These are phyloP conservation scores for Coecobrya sp. DNA, from an alignment of 2,888 invertebrate species.

Conservation along the genomic window DNA sequence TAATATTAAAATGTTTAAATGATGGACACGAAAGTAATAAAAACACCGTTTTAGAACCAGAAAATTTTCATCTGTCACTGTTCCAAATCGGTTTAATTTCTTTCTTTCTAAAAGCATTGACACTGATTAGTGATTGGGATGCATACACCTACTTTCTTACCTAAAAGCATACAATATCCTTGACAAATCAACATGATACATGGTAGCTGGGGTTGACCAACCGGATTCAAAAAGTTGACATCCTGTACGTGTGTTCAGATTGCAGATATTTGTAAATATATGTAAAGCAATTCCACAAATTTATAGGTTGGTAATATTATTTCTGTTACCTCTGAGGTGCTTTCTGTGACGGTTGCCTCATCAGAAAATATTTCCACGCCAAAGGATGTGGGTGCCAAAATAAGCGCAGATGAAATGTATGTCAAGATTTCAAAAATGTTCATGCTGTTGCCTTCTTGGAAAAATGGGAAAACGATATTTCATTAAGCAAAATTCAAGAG, in stretches of 20 bases:
- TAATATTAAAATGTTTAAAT: neutral
- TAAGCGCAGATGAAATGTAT: constrained; percentile 2
- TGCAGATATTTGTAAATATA: no score
- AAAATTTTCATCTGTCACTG: constrained; percentile 11
- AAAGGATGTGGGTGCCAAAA: neutral
- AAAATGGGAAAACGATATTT: neutral
- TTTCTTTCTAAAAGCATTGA: constrained; percentile 45
- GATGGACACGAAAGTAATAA: constrained; percentile 61
- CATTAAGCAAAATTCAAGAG: neutral
- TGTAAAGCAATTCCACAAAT: no score
- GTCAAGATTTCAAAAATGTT: constrained; percentile 10
- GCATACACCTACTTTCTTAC: constrained; percentile 58
- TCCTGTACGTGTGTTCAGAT: neutral
- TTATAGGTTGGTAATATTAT: no score
- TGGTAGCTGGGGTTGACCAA: constrained; percentile 46
- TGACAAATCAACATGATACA: constrained; percentile 49
- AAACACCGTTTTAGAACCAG: constrained; percentile 70
- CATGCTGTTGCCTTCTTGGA: constrained; percentile 11
- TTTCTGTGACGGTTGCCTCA: neutral
- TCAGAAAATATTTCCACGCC: neutral
- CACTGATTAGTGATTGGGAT: constrained; percentile 67
- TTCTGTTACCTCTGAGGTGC: neutral
- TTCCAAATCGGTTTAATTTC: neutral
- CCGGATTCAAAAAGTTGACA: neutral
- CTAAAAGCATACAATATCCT: constrained; percentile 63